Conservation (phyloP, 2,113 vertebrate genomes). For the Podilymbus podiceps region DNA sequence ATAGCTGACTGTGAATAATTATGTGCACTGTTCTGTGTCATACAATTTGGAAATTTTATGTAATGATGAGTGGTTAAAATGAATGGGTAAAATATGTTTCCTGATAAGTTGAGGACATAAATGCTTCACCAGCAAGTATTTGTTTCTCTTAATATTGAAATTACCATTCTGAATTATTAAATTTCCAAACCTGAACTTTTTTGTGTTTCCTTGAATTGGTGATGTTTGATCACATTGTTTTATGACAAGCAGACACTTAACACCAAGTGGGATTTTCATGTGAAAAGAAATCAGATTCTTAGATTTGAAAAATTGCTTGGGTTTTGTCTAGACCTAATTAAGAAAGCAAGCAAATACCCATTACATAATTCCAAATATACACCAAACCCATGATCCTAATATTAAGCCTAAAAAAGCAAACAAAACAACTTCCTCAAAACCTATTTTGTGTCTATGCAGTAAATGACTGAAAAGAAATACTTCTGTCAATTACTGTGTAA, state of each 20-base stretch:
- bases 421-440: neutral
- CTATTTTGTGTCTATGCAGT: neutral
- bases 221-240: neutral
- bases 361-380: neutral
- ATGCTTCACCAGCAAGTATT: neutral
- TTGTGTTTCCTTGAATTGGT: neutral
- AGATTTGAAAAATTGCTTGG: neutral
- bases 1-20: neutral
- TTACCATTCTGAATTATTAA: neutral
- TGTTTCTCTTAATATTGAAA: neutral
- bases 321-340: neutral
- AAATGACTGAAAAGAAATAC: neutral
- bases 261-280: neutral
- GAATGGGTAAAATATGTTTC: neutral
- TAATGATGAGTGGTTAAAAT: neutral
- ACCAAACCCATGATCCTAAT: neutral
- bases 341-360: neutral
- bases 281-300: neutral
- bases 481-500: neutral
- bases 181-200: neutral
- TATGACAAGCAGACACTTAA: neutral
- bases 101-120: neutral
- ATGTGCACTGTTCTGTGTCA: neutral
- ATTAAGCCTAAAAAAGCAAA: neutral
- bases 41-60: neutral